phyloP scores from a whole-genome alignment of 2,113 vertebrate genomes.

The Oncorhynchus masou region DNA sequence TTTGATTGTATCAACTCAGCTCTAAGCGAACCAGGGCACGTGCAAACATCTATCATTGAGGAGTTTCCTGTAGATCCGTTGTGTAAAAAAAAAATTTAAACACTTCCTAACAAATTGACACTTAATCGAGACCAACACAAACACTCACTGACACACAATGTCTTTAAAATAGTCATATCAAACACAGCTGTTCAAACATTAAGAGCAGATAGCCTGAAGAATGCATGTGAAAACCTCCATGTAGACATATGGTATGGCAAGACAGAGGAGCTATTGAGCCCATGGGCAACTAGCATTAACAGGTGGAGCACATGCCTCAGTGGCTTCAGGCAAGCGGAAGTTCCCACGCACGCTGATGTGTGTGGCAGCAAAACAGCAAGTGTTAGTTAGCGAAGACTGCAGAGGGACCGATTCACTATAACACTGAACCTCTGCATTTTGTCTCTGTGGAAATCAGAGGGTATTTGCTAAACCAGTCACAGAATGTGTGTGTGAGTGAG shows the following conservation, averaged over 20 bases:
- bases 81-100: too few relatives aligned
- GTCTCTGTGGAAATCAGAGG: too few relatives aligned
- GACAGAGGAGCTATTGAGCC: background rate
- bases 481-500: too few relatives aligned
- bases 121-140: conserved; percentile 3
- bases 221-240: background rate
- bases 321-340: conserved; percentile 8
- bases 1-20: too few relatives aligned
- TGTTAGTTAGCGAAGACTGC: too few relatives aligned
- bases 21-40: too few relatives aligned
- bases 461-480: too few relatives aligned
- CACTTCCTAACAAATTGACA: background rate
- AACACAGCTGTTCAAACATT: background rate
- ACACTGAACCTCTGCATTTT: too few relatives aligned
- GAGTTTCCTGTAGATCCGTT: too few relatives aligned
- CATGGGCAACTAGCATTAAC: background rate
- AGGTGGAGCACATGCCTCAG: conserved; percentile 7
- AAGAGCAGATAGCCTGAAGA: background rate
- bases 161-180: background rate
- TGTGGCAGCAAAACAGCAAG: too few relatives aligned
- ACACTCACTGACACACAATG: conserved; percentile 18
- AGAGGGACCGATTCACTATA: too few relatives aligned
- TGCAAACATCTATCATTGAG: too few relatives aligned
- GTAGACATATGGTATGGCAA: background rate
- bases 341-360: background rate